These are phyloP conservation scores for Orestias chungarensis DNA, from an alignment of 2,797 vertebrate genomes.

Conservation along the genomic window DNA sequence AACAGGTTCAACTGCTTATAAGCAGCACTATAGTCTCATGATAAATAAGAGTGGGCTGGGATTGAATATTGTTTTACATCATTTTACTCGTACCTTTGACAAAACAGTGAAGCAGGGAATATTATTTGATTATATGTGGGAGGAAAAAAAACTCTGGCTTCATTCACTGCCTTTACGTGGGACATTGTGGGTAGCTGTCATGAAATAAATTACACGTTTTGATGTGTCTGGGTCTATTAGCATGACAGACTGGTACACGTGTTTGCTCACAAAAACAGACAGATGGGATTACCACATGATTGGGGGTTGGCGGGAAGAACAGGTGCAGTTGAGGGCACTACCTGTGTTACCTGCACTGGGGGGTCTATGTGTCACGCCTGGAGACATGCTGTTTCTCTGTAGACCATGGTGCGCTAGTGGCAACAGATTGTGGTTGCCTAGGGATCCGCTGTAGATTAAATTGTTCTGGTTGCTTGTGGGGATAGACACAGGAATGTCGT, in stretches of 20 bases:
- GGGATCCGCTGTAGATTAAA: conserved; percentile 93
- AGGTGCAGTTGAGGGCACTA: conserved; percentile 31
- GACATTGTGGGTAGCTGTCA: conserved; percentile 36
- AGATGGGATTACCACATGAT: conserved; percentile 43
- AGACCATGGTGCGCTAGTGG: conserved; percentile 94
- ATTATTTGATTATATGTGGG: conserved; percentile 32
- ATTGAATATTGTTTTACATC: conserved; percentile 42
- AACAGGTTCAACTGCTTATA: conserved; percentile 58
- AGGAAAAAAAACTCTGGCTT: conserved; percentile 21
- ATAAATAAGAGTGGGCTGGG: conserved; percentile 47
- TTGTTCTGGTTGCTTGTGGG: conserved; percentile 97
- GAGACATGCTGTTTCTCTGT: conserved; percentile 99
- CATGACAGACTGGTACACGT: conserved; percentile 28
- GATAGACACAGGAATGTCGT: conserved; percentile 99
- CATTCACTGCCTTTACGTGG: conserved; percentile 37
- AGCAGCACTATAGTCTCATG: conserved; percentile 44
- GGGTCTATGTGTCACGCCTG: conserved; percentile 97
- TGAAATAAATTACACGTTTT: conserved; percentile 29
- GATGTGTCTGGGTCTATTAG: conserved; percentile 33
- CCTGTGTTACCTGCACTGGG: conserved; percentile 94
- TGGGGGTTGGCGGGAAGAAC: conserved; percentile 35
- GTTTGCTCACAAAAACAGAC: conserved; percentile 18
- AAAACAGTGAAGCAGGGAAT: conserved; percentile 37
- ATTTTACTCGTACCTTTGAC: conserved; percentile 35
- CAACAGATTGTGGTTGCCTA: conserved; percentile 97